Evolutionary conservation across 2,888 invertebrate species (phyloP).

Genomic region (Hyalella azteca): DNA sequence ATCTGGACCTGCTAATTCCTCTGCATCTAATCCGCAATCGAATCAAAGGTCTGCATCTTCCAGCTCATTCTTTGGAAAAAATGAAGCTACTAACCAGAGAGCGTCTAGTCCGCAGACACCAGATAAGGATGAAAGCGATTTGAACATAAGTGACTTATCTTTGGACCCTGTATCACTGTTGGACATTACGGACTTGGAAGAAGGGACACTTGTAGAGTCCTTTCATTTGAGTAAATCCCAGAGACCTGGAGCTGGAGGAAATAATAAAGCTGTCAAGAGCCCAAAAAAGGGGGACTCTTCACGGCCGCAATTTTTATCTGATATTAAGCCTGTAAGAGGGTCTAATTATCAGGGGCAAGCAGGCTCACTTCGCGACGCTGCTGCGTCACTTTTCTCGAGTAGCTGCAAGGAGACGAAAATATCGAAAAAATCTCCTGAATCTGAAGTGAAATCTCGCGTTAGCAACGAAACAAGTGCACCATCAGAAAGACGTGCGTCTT

Average conservation of each 20-base stretch:
- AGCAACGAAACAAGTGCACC: neutral
- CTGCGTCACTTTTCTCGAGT: neutral
- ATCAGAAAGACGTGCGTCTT: neutral
- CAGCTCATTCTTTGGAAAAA: slow-evolving; percentile 47
- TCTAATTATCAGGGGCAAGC: neutral
- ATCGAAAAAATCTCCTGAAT: neutral
- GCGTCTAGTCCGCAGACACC: neutral
- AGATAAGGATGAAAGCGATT: slow-evolving; percentile 2
- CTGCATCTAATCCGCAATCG: slow-evolving; percentile 8
- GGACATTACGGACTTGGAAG: slow-evolving; percentile 39
- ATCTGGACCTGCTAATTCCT: slow-evolving; percentile 36
- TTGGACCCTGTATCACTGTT: slow-evolving; percentile 56
- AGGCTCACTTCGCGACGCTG: neutral
- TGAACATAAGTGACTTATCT: slow-evolving; percentile 51
- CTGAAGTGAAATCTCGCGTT: neutral
- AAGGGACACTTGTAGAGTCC: neutral
- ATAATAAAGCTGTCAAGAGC: neutral
- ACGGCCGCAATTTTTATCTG: neutral
- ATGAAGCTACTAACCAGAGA: neutral
- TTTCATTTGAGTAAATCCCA: neutral
- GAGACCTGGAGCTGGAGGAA: neutral
- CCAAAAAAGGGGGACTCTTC: neutral
- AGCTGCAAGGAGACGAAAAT: neutral
- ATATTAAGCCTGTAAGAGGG: neutral
- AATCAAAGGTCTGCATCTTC: slow-evolving; percentile 47